Evolutionary conservation across 1,140 invertebrate species (phyloP).

Genomic region (Cepaea nemoralis): DNA sequence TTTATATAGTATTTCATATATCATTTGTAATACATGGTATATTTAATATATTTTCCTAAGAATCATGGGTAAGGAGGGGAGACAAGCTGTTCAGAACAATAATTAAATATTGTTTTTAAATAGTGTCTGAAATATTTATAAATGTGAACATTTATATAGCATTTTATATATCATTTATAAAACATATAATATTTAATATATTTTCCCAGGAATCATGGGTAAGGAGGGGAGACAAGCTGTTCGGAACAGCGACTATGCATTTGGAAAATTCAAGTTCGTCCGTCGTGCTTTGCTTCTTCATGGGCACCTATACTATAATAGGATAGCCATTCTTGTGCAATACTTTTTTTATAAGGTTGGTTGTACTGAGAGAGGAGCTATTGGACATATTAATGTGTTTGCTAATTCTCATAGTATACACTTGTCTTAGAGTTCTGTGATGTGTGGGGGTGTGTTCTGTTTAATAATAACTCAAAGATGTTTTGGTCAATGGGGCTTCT

Average conservation of each 20-base stretch:
- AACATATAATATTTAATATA: neutral
- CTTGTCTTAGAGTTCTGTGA: too few relatives aligned
- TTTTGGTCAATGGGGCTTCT: too few relatives aligned
- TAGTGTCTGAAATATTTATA: too few relatives aligned
- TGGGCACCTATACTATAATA: slow-evolving; percentile 95
- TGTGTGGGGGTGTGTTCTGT: too few relatives aligned
- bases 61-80: slow-evolving; percentile 93
- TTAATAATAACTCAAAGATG: too few relatives aligned
- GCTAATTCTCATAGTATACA: too few relatives aligned
- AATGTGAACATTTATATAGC: neutral
- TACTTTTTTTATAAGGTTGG: slow-evolving; percentile 94
- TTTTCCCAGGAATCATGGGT: slow-evolving; percentile 84
- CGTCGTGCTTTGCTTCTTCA: slow-evolving; percentile 89
- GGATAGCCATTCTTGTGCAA: slow-evolving; percentile 90
- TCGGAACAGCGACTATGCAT: slow-evolving; percentile 95
- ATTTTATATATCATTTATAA: neutral
- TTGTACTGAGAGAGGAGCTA: neutral
- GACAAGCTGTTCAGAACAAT: slow-evolving; percentile 94
- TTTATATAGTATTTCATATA: neutral
- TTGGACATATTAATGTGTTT: too few relatives aligned
- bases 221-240: slow-evolving; percentile 95
- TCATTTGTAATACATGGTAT: neutral
- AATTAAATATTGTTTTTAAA: slow-evolving; percentile 12
- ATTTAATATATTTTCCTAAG: slow-evolving; percentile 74
- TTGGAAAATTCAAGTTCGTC: slow-evolving; percentile 85